Evolutionary conservation across 1,140 invertebrate species (phyloP).

Genomic region (Caerostris extrusa): DNA sequence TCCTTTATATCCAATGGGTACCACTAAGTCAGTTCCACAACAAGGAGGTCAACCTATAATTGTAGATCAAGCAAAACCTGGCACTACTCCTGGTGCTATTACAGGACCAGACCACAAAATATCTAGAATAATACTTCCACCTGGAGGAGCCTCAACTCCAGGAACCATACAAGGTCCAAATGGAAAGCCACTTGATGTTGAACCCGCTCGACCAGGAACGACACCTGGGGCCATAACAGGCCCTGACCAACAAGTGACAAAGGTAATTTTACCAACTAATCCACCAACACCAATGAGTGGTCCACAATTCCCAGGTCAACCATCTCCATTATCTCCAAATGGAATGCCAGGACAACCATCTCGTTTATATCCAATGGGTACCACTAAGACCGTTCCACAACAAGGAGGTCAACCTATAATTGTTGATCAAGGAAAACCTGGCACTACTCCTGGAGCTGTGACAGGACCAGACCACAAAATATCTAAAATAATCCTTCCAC

Average conservation of each 20-base stretch:
- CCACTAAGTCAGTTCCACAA: neutral
- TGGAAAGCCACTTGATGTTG: neutral
- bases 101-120: neutral
- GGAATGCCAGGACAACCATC: no score
- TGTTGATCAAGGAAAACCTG: no score
- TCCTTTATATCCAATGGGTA: no score
- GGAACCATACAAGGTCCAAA: neutral
- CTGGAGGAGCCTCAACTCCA: neutral
- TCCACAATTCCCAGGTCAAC: neutral
- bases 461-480: no score
- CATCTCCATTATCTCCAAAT: neutral
- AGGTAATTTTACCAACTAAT: neutral
- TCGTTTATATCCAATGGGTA: no score
- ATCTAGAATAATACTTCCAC: neutral
- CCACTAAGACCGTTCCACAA: no score
- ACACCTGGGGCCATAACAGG: slow-evolving; percentile 8
- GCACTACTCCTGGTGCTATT: neutral
- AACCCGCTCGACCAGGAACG: neutral
- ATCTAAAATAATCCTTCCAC: no score
- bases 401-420: no score
- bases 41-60: neutral
- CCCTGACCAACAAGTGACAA: neutral
- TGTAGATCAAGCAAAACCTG: neutral
- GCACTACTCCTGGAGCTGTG: no score
- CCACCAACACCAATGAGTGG: neutral